Conservation (phyloP, 2,797 vertebrate genomes). For the Silurus aristotelis region DNA sequence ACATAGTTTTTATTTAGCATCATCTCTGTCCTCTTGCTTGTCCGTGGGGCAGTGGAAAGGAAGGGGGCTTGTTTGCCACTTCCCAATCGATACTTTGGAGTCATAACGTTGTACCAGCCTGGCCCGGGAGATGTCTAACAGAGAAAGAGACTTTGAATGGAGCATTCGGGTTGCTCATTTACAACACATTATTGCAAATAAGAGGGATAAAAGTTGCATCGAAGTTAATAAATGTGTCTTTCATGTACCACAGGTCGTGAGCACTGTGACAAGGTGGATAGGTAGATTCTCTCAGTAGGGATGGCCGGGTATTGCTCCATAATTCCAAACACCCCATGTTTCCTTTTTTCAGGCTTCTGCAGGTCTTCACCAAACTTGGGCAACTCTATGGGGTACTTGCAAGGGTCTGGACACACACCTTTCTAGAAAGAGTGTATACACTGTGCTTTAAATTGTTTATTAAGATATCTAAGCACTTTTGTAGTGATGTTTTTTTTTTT, state of each 20-base stretch:
- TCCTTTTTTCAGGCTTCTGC: slow-evolving; percentile 60
- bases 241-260: slow-evolving; percentile 62
- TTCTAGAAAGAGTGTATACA: slow-evolving; percentile 55
- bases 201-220: not conserved
- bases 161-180: not conserved
- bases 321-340: slow-evolving; percentile 70
- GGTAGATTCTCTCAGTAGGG: slow-evolving; percentile 69
- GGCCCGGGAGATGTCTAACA: slow-evolving; percentile 62
- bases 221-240: not conserved
- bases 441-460: not conserved
- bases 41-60: slow-evolving; percentile 65
- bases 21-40: slow-evolving; percentile 48
- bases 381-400: slow-evolving; percentile 41
- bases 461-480: not conserved
- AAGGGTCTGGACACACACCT: slow-evolving; percentile 45
- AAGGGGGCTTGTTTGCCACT: slow-evolving; percentile 58
- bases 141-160: not conserved
- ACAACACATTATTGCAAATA: not conserved
- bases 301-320: slow-evolving; percentile 53
- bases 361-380: slow-evolving; percentile 66
- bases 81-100: slow-evolving; percentile 23
- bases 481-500: not conserved
- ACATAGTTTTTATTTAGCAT: slow-evolving; percentile 61
- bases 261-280: slow-evolving; percentile 64
- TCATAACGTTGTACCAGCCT: slow-evolving; percentile 54